phyloP scores from a whole-genome alignment of 1,140 invertebrate genomes.

The Zaprionus lachaisei region DNA sequence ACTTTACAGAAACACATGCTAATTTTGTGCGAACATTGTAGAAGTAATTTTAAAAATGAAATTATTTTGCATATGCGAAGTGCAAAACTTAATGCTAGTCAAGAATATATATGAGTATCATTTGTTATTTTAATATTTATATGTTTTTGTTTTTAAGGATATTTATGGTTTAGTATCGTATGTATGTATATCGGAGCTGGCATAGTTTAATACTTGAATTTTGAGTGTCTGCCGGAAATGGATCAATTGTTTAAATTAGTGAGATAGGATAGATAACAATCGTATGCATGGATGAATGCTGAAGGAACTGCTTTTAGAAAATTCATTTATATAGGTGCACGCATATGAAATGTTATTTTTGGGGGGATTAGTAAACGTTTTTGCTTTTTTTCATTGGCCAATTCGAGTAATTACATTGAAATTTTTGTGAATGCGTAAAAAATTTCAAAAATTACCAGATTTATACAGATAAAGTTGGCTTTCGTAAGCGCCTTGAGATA shows the following conservation, averaged over 20 bases:
- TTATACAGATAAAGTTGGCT: constrained; percentile 46
- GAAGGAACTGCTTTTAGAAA: constrained; percentile 67
- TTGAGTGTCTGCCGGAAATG: constrained; percentile 63
- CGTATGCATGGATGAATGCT: constrained; percentile 45
- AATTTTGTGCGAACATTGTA: constrained; percentile 30
- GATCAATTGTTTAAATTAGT: constrained; percentile 18
- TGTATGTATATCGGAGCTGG: constrained; percentile 27
- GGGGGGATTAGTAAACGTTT: constrained; percentile 21
- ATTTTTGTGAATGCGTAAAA: constrained; percentile 62
- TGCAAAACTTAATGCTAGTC: constrained; percentile 38
- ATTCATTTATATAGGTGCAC: constrained; percentile 29
- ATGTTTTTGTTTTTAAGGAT: constrained; percentile 38
- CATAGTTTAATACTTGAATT: constrained; percentile 76
- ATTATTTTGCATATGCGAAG: constrained; percentile 17
- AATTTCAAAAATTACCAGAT: constrained; percentile 77
- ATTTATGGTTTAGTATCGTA: constrained; percentile 24
- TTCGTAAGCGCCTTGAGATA: constrained; percentile 28
- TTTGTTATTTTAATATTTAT: constrained; percentile 78
- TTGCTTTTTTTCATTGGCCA: constrained; percentile 31
- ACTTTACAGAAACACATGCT: constrained; percentile 38
- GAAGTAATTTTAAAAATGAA: constrained; percentile 31
- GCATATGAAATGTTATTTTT: constrained; percentile 32
- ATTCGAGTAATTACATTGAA: constrained; percentile 68
- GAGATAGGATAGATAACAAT: constrained; percentile 7
- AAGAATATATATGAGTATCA: constrained; percentile 83